Percentiles rank a stretch among this genome's conserved stretches.
phyloP scores from a whole-genome alignment of 2,113 vertebrate species.

The Albula glossodonta region DNA sequence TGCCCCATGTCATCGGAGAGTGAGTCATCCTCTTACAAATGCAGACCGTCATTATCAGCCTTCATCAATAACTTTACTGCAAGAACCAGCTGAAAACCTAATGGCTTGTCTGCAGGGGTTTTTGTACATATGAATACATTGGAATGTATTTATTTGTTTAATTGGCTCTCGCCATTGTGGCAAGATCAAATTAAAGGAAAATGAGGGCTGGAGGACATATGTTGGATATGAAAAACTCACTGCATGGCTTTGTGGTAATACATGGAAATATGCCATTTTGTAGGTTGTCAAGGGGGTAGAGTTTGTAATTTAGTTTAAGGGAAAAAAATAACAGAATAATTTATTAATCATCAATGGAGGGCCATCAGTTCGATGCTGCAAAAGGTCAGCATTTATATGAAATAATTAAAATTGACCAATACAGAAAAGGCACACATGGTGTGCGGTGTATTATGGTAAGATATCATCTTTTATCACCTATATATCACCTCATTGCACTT shows the following conservation, averaged over 20 bases:
- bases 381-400: neutral
- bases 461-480: too few species aligned
- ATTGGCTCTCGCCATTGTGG: too few species aligned
- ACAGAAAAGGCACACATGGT: neutral
- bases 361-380: too few species aligned
- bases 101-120: too few species aligned
- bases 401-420: neutral
- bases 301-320: neutral
- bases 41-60: neutral
- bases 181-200: too few species aligned
- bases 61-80: neutral
- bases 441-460: too few species aligned
- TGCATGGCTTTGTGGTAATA: neutral
- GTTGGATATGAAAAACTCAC: too few species aligned
- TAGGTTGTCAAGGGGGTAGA: neutral
- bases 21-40: constrained; percentile 27
- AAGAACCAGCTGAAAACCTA: neutral
- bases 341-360: neutral
- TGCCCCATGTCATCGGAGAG: constrained; percentile 35
- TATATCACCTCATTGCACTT: neutral
- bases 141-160: too few species aligned
- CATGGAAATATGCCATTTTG: neutral
- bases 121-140: too few species aligned
- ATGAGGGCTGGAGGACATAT: too few species aligned
- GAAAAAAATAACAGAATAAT: neutral